These are phyloP conservation scores for Chouioia cunea DNA, from an alignment of 2,888 invertebrate genomes.

Conservation along the genomic window DNA sequence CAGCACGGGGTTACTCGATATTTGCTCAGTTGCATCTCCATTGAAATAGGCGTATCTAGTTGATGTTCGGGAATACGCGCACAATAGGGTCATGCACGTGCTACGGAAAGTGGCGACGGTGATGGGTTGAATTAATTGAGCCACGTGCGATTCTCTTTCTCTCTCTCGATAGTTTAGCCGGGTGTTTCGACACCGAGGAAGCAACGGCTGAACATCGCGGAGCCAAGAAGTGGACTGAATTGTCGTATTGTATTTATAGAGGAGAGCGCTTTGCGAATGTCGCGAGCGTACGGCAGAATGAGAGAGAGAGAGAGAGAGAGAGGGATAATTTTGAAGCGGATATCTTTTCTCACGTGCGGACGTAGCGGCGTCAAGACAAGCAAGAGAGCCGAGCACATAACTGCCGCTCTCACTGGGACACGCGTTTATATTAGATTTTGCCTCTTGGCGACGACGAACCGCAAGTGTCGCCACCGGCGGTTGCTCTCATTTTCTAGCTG, in stretches of 20 bases:
- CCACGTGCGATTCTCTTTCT: no score
- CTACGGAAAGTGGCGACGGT: no score
- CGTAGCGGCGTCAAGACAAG: not conserved
- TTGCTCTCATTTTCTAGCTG: not conserved
- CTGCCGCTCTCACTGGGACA: not conserved
- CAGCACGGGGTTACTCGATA: not conserved
- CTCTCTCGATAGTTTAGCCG: no score
- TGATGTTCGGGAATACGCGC: no score
- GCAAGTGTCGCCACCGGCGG: not conserved
- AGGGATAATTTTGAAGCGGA: not conserved
- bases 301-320: not conserved
- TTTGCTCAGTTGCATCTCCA: not conserved
- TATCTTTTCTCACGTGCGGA: not conserved
- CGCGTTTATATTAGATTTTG: constrained; percentile 47
- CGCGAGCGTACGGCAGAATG: not conserved
- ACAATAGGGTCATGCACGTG: not conserved
- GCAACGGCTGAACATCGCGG: constrained; percentile 64
- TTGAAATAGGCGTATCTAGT: no score
- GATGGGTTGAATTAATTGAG: no score
- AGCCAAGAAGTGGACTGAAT: constrained; percentile 66
- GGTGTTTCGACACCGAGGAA: not conserved
- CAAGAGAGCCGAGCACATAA: constrained; percentile 1
- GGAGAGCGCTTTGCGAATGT: constrained; percentile 50
- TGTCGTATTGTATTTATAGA: constrained; percentile 68
- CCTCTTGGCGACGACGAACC: constrained; percentile 27